Evolutionary conservation across 2,888 invertebrate genomes (phyloP).

Genomic region (Camptogramma bilineatum): DNA sequence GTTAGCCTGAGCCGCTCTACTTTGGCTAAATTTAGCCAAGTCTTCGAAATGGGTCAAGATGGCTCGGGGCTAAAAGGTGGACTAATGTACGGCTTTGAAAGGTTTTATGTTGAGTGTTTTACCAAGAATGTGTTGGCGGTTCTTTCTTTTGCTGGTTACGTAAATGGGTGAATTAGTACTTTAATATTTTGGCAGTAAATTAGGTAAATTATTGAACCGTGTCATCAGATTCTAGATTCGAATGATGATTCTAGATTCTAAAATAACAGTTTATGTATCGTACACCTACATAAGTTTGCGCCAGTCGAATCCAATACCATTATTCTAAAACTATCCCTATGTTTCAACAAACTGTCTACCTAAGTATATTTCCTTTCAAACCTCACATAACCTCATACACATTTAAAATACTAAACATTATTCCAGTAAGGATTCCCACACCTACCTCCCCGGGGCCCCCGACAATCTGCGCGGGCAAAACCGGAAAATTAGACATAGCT

Average conservation of each 20-base stretch:
- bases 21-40: conserved; percentile 51
- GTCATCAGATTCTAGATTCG: no score
- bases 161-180: no score
- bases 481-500: conserved; percentile 82
- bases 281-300: no score
- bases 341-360: no score
- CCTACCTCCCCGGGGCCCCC: conserved; percentile 56
- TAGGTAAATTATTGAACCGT: no score
- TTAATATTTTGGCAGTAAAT: no score
- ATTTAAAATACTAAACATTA: conserved; percentile 17
- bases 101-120: conserved; percentile 23
- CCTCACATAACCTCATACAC: not conserved
- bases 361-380: not conserved
- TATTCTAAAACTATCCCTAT: no score
- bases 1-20: conserved; percentile 55
- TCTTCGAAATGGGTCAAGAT: conserved; percentile 53
- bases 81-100: conserved; percentile 31
- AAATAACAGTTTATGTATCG: no score
- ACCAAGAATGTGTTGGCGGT: not conserved
- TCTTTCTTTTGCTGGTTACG: not conserved
- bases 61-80: conserved; percentile 37
- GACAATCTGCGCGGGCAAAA: conserved; percentile 77
- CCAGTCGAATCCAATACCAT: no score
- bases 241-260: no score
- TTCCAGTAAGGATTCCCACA: conserved; percentile 31